Evolutionary conservation across 2,888 invertebrate species (phyloP), one percentile per base, ranked within the genome.

Genomic region (Unio pictorum): DNA sequence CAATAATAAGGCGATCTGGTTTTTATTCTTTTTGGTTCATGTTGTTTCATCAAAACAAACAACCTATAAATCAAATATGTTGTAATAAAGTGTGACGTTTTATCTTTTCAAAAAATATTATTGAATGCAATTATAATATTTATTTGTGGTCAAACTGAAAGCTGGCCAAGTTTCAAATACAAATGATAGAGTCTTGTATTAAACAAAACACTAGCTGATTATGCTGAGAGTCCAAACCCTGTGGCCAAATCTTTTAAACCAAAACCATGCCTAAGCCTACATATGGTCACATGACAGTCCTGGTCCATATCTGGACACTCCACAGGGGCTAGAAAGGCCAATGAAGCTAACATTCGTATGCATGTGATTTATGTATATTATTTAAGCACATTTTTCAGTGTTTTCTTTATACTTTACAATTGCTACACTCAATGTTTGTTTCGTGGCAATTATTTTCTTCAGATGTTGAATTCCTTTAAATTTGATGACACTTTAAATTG

Each of bases 131-230:
- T 68, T 23, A 75, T 71, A 20, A 28, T 55, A 28, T 71, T 65
- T 58, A 73, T 66, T 28, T 68, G 68, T 55, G 75, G 75, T 68
- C 73, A 71, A 34, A 68, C 61, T 18, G 64, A 62, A 54, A 71
- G 18, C 23, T 58, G 61, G 7, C 71, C 69, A 11, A 74, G 61
- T 68, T 65, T 69, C 17, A 59, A 55, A 59, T 67, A 70, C 70
- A 74, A 65, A 26, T 26, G 57, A 26, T 68, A 18, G 15, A 74
- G n/a, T 67, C 68, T 69, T 23, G 61, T 58, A 23, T 65, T 69
- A 54, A 71, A 71, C 60, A 71, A 26, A 54, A 45, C 26, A 62
- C 65, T 55, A 30, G 57, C 34, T 55, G 55, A 58, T 23, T 72
- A 68, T 59, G n/a, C 3, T 20, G 66, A n/a, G 5, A 68, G 11